A percentile compares a stretch with the other conserved stretches of the same genome.
phyloP scores from a whole-genome alignment of 64 coral and sea anemone species.

The Stichodactyla helianthus region DNA sequence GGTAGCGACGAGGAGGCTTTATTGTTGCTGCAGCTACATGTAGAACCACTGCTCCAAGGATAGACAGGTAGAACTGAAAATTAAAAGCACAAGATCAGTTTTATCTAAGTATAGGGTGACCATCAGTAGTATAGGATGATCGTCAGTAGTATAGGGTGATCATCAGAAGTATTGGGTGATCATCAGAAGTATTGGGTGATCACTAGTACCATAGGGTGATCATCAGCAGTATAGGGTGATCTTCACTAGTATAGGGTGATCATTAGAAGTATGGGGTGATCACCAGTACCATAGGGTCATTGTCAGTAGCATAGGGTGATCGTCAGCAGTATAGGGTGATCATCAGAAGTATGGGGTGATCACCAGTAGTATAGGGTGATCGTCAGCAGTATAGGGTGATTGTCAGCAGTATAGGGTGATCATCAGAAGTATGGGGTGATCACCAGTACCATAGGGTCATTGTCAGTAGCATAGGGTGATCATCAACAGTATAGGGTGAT shows the following conservation, averaged over 20 bases:
- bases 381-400: neutral
- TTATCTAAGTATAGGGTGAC: neutral
- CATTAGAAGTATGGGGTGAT: too few species aligned
- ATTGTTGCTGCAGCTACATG: constrained; percentile 48
- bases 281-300: too few species aligned
- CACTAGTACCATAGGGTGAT: too few species aligned
- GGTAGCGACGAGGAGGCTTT: constrained; percentile 51
- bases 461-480: too few species aligned
- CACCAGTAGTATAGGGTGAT: neutral
- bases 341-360: neutral
- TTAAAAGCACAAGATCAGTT: neutral
- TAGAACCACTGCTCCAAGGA: constrained; percentile 44
- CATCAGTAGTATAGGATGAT: neutral
- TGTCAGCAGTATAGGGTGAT: neutral
- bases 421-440: neutral
- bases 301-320: neutral
- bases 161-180: too few species aligned
- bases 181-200: too few species aligned
- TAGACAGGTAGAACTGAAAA: constrained; percentile 67
- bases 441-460: too few species aligned
- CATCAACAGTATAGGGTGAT: too few species aligned
- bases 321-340: neutral
- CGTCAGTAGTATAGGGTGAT: too few species aligned
- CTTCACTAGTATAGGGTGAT: too few species aligned
- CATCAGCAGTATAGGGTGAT: too few species aligned